phyloP scores from a whole-genome alignment of 2,888 invertebrate species.

The Thumatha senex region DNA sequence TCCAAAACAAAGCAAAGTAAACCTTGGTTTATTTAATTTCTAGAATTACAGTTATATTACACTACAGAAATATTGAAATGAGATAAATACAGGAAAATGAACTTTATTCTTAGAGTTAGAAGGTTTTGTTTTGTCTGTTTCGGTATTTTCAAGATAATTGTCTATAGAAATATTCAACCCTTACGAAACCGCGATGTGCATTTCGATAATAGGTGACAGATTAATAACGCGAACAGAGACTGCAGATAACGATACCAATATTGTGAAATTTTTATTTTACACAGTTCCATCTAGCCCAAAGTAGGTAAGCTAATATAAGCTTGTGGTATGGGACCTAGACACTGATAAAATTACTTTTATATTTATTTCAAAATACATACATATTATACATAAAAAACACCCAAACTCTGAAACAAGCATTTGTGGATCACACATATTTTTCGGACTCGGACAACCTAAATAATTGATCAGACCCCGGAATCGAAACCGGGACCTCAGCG shows the following conservation, averaged over 20 bases:
- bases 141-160: constrained; percentile 28
- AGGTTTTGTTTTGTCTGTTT: constrained; percentile 7
- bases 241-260: neutral
- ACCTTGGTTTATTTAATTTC: neutral
- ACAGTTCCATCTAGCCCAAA: too few relatives aligned
- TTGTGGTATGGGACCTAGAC: too few relatives aligned
- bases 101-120: constrained; percentile 22
- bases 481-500: too few relatives aligned
- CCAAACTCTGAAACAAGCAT: too few relatives aligned
- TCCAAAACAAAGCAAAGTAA: neutral
- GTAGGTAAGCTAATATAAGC: too few relatives aligned
- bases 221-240: constrained; percentile 39
- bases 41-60: constrained; percentile 10
- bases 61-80: neutral
- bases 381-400: too few relatives aligned
- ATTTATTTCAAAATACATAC: too few relatives aligned
- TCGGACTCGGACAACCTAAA: too few relatives aligned
- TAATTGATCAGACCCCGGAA: too few relatives aligned
- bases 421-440: too few relatives aligned
- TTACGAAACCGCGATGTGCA: constrained; percentile 77
- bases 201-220: constrained; percentile 73
- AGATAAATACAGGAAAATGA: neutral
- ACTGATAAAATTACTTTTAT: too few relatives aligned
- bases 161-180: constrained; percentile 67
- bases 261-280: too few relatives aligned